Conservation (phyloP, 2,797 vertebrate species). For the Chelidonichthys spinosus region DNA sequence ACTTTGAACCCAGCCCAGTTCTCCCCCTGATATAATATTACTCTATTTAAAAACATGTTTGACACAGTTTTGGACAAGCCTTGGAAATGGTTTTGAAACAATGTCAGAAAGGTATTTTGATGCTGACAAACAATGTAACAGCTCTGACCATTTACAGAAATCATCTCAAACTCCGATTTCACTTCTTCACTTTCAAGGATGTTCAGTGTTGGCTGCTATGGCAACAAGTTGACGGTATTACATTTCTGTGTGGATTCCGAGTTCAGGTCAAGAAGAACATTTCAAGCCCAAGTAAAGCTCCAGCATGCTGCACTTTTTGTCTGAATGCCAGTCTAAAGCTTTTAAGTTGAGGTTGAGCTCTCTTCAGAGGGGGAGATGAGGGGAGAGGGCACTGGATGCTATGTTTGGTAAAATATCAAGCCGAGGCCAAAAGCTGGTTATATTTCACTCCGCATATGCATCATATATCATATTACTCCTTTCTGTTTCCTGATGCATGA, state of each 20-base stretch:
- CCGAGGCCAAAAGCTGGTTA: conserved; percentile 50
- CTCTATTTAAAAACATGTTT: conserved; percentile 10
- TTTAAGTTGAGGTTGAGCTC: conserved; percentile 53
- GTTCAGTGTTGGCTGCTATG: conserved; percentile 1
- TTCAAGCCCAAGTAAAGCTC: conserved; percentile 47
- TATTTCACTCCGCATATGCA: conserved; percentile 32
- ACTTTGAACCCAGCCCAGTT: conserved; percentile 17
- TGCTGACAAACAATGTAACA: conserved; percentile 14
- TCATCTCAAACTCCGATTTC: conserved; percentile 1
- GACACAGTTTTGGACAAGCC: conserved; percentile 26
- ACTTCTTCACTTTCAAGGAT: conserved; percentile 9
- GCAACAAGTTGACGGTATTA: neutral
- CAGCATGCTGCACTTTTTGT: conserved; percentile 43
- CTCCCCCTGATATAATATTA: conserved; percentile 12
- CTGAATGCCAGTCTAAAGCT: conserved; percentile 53
- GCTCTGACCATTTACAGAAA: conserved; percentile 22
- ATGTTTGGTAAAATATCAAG: conserved; percentile 70
- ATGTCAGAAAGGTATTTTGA: conserved; percentile 33
- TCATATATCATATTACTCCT: conserved; percentile 3
- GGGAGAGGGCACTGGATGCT: conserved; percentile 48
- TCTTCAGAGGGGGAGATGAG: conserved; percentile 38
- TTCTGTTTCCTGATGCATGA: conserved; percentile 19
- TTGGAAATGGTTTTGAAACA: conserved; percentile 5
- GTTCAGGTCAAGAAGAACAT: conserved; percentile 34
- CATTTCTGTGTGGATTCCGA: neutral